Conservation (phyloP, 2,113 vertebrate genomes). For the Halcyon malimbica region DNA sequence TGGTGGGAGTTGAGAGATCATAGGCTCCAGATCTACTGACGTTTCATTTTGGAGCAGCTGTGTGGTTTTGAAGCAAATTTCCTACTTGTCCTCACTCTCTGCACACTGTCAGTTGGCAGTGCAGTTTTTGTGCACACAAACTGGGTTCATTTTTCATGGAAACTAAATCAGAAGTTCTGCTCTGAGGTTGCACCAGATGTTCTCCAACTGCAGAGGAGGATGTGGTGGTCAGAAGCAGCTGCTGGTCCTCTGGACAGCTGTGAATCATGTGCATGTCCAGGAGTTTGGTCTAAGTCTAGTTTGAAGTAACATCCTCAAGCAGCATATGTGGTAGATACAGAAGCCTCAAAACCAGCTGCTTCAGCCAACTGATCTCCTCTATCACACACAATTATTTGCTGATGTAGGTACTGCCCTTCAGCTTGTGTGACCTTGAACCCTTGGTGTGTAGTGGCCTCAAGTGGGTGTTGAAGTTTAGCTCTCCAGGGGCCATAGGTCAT, state of each 20-base stretch:
- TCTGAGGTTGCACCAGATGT: background rate
- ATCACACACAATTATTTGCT: background rate
- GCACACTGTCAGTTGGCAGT: fast-evolving
- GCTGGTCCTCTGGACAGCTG: background rate
- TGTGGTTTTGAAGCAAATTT: background rate
- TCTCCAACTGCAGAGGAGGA: background rate
- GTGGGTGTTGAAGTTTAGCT: conserved; percentile 10
- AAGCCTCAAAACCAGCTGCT: background rate
- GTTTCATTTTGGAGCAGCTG: background rate
- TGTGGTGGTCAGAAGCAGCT: background rate
- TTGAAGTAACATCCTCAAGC: background rate
- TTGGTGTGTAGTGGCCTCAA: background rate
- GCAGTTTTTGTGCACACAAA: background rate
- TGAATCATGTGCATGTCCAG: background rate
- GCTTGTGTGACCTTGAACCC: background rate
- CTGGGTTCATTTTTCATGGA: background rate
- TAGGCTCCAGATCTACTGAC: background rate
- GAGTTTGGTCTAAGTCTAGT: background rate
- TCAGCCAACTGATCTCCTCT: background rate
- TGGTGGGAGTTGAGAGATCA: background rate
- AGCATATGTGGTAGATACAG: background rate
- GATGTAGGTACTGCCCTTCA: background rate
- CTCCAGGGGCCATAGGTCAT: background rate
- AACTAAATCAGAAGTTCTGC: background rate
- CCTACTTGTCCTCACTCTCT: background rate